Conservation (phyloP, 2,797 vertebrate species). For the Huso huso region DNA sequence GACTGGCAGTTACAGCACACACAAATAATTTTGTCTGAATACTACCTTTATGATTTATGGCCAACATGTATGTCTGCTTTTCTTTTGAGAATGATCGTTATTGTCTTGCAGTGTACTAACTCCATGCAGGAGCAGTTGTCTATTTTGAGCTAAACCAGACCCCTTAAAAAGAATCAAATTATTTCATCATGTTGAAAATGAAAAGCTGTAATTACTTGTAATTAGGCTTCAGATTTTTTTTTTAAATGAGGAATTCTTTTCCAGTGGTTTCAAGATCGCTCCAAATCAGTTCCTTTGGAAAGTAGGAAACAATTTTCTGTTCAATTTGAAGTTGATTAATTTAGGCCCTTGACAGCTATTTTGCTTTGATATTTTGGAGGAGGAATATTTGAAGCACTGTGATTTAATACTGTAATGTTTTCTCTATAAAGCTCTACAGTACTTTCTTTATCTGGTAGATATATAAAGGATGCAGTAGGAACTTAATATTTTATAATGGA, state of each 20-base stretch:
- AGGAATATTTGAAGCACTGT: slow-evolving; percentile 55
- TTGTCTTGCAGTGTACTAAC: slow-evolving; percentile 88
- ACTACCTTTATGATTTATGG: slow-evolving; percentile 85
- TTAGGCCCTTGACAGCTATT: slow-evolving; percentile 75
- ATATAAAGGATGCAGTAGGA: too few species aligned
- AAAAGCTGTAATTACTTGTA: slow-evolving; percentile 99
- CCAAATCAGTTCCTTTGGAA: slow-evolving; percentile 76
- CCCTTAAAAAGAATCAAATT: slow-evolving; percentile 97
- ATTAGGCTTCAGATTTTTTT: slow-evolving; percentile 83
- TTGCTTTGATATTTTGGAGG: slow-evolving; percentile 72
- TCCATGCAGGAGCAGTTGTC: slow-evolving; percentile 87
- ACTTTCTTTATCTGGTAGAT: slow-evolving; percentile 38
- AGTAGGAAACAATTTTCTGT: slow-evolving; percentile 95
- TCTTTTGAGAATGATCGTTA: slow-evolving; percentile 78
- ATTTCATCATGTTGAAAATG: slow-evolving; percentile 99
- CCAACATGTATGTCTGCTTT: slow-evolving; percentile 60
- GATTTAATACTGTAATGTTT: slow-evolving; percentile 61
- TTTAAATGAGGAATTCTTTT: slow-evolving; percentile 86
- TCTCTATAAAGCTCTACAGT: slow-evolving; percentile 51
- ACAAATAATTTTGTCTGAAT: slow-evolving; percentile 73
- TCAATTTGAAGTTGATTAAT: slow-evolving; percentile 88
- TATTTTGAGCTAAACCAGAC: slow-evolving; percentile 95
- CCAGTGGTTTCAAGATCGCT: slow-evolving; percentile 78
- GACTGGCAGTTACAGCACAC: slow-evolving; percentile 65
- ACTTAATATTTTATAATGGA: too few species aligned